Evolutionary conservation across 2,113 vertebrate genomes (phyloP).

Genomic region (Notothenia rossii): DNA sequence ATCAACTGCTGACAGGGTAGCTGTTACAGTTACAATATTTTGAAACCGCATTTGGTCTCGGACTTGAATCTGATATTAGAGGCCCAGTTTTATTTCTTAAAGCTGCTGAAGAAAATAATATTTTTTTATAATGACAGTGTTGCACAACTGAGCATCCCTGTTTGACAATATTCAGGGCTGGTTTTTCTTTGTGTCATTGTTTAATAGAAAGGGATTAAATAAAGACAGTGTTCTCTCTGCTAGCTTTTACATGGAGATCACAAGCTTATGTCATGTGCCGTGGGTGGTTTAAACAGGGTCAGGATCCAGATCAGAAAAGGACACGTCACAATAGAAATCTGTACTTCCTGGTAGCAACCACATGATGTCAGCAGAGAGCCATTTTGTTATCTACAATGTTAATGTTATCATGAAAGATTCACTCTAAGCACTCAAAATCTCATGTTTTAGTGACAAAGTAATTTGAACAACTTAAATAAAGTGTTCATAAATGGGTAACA

Average conservation of each 20-base stretch:
- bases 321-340: not conserved
- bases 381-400: not conserved
- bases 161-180: not conserved
- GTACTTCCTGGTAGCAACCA: slow-evolving; percentile 50
- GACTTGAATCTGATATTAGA: not conserved
- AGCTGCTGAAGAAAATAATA: too few species aligned
- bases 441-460: not conserved
- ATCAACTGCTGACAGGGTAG: not conserved
- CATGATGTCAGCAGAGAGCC: slow-evolving; percentile 71
- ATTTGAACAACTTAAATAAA: not conserved
- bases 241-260: not conserved
- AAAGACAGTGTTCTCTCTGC: not conserved
- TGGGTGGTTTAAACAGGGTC: not conserved
- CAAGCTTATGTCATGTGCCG: slow-evolving; percentile 24
- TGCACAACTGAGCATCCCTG: not conserved
- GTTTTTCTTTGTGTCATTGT: not conserved
- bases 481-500: not conserved
- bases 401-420: not conserved
- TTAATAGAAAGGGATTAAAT: not conserved
- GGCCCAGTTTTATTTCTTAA: too few species aligned
- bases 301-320: not conserved
- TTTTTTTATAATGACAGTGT: not conserved
- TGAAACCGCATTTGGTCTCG: not conserved
- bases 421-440: not conserved
- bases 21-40: not conserved